Evolutionary conservation across 2,113 vertebrate genomes (phyloP), one percentile per base, ranked within the genome.

Genomic region (Petrocephalus zakoni): DNA sequence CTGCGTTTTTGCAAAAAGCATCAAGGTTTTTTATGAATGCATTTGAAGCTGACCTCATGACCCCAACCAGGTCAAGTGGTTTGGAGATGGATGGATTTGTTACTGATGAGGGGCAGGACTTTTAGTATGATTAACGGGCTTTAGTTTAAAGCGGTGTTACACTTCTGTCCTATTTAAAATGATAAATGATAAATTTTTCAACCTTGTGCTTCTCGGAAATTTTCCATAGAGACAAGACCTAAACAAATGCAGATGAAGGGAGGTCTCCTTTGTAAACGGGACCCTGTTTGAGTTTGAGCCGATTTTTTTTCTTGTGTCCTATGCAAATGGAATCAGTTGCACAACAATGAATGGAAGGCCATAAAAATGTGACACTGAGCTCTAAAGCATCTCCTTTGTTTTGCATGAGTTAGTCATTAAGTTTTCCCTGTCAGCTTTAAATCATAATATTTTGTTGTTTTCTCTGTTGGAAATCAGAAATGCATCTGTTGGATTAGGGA

Each of bases 391-490:
- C 86, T 47, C 9, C 87, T 83, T 91, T 84, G 89, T 81, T 89
- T 90, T 89, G 83, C 85, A 29, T 19, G 87, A 72, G 84, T 84
- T 86, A 92, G 75, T 58, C 58, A 88, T 82, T 78, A 86, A 82
- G 91, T 92, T 10, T 90, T 78, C 87, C 90, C 85, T 89, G 88
- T 92, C 90, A 88, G 86, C 55, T 55, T 29, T 89, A 81, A 90
- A 49, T 52, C 42, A 64, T 91, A 93, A 93, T 89, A 90, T 85
- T 55, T 85, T 19, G 87, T 91, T 91, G 92, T 90, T 89, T 92
- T 92, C 6, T 34, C 17, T 89, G 87, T 42, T 13, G 13, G 37
- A 42, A 29, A 93, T 90, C 53, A 93, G 88, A 91, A 88, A 93
- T 94, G 90, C 93, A 90, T 94, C 92, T 90, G 90, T 52, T 86